phyloP scores from a whole-genome alignment of 2,113 vertebrate genomes.

The Xiphophorus maculatus region DNA sequence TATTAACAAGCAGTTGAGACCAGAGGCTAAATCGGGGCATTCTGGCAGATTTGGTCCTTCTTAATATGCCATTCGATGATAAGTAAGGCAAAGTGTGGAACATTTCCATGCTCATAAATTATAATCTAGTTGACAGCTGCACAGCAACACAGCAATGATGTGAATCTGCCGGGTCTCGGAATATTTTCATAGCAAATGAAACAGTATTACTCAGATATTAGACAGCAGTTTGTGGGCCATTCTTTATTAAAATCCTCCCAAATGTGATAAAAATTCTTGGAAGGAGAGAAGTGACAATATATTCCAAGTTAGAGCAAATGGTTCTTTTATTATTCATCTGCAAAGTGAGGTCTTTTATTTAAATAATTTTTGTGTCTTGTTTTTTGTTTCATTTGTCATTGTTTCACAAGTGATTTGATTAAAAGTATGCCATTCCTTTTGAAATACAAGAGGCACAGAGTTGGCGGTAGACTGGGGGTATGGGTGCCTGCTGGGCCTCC shows the following conservation, averaged over 20 bases:
- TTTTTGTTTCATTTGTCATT: neutral
- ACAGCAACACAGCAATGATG: conserved; percentile 23
- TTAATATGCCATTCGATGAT: conserved; percentile 49
- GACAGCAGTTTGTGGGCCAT: conserved; percentile 29
- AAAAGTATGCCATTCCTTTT: neutral
- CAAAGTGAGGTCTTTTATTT: conserved; percentile 7
- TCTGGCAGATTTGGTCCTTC: conserved; percentile 46
- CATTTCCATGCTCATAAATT: conserved; percentile 64
- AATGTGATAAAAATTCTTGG: conserved; percentile 20
- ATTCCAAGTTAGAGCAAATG: conserved; percentile 19
- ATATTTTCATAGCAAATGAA: conserved; percentile 57
- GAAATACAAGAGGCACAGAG: conserved; percentile 45
- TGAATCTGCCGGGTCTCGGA: conserved; percentile 38
- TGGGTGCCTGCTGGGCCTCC: too few relatives aligned
- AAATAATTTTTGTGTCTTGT: conserved; percentile 1
- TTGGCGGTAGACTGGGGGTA: conserved; percentile 2
- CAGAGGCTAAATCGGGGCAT: conserved; percentile 49
- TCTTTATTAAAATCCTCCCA: conserved; percentile 48
- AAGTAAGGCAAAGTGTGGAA: conserved; percentile 50
- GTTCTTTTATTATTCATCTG: conserved; percentile 23
- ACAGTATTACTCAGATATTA: conserved; percentile 34
- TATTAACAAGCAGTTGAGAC: conserved; percentile 35
- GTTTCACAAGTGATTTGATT: conserved; percentile 2
- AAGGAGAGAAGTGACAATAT: conserved; percentile 5
- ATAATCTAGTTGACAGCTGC: conserved; percentile 64